These are phyloP conservation scores for Microctonus brassicae DNA, from an alignment of 2,888 invertebrate genomes.

Conservation along the genomic window DNA sequence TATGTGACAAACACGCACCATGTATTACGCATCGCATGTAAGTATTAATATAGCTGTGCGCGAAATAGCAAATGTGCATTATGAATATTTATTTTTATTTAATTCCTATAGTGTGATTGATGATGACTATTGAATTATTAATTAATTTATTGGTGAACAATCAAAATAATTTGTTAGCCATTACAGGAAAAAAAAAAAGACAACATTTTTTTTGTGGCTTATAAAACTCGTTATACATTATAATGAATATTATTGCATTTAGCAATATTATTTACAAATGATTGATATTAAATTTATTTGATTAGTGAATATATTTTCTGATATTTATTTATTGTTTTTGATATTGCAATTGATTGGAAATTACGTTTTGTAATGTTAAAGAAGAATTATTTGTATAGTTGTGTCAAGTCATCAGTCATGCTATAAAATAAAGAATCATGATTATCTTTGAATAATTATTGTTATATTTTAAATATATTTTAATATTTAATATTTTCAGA, in stretches of 20 bases:
- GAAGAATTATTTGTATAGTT: background rate
- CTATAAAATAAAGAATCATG: background rate
- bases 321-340: background rate
- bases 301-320: background rate
- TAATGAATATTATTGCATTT: slow-evolving; percentile 23
- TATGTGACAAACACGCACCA: slow-evolving; percentile 59
- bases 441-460: background rate
- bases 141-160: background rate
- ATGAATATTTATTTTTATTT: background rate
- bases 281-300: background rate
- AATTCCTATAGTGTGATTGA: background rate
- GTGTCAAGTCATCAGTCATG: background rate
- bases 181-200: background rate
- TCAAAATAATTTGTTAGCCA: background rate
- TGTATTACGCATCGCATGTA: slow-evolving; percentile 62
- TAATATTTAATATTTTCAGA: slow-evolving; percentile 37
- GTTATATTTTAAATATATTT: background rate
- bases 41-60: slow-evolving; percentile 48
- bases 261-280: background rate
- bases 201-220: slow-evolving; percentile 23
- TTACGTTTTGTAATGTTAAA: background rate
- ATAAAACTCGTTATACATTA: slow-evolving; percentile 26
- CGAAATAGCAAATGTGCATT: background rate
- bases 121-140: background rate
- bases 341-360: background rate